phyloP scores from a whole-genome alignment of 37 sponge, comb jelly and placozoan genomes.

The Geodia barretti region DNA sequence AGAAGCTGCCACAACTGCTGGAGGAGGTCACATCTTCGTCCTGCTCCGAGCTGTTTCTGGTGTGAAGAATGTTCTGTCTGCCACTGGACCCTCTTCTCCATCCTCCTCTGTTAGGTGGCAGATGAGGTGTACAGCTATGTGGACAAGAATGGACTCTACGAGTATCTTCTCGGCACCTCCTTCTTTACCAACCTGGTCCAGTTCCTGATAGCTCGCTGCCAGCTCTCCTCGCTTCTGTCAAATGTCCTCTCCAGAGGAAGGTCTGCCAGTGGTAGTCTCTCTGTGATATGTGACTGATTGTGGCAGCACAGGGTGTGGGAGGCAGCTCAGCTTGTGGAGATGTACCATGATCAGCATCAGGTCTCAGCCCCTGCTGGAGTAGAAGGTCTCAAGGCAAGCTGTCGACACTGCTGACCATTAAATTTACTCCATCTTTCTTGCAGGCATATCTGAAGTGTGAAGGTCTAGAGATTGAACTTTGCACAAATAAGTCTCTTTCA shows the following conservation, averaged over 20 bases:
- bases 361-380: background rate
- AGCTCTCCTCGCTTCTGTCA: background rate
- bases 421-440: too few relatives aligned
- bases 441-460: too few relatives aligned
- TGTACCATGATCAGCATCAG: conserved; percentile 16
- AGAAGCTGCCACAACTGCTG: background rate
- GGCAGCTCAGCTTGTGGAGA: conserved; percentile 31
- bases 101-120: background rate
- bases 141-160: background rate
- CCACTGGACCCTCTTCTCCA: background rate
- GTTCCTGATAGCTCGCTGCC: background rate
- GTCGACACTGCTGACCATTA: background rate
- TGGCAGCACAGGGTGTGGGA: conserved; percentile 27
- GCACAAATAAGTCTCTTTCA: too few relatives aligned
- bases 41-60: background rate
- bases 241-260: background rate
- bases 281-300: too few relatives aligned
- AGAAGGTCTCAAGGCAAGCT: conserved; percentile 21
- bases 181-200: background rate
- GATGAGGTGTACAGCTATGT: background rate
- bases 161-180: background rate
- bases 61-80: background rate
- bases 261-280: too few relatives aligned
- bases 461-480: too few relatives aligned
- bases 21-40: background rate